phyloP scores from a whole-genome alignment of 37 sponge, comb jelly and placozoan species.

The Chondrilla cf. caribensis region DNA sequence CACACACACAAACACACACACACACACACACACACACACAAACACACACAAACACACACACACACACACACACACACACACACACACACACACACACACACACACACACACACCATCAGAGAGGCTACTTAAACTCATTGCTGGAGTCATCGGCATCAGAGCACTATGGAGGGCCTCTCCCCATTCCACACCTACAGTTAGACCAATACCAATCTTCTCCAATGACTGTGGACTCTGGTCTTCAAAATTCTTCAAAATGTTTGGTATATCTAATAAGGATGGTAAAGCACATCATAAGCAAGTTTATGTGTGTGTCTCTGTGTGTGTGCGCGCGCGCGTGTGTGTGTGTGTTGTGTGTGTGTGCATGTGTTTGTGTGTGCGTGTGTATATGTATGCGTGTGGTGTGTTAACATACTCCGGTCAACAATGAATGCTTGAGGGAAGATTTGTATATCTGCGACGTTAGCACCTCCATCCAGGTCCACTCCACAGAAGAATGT shows the following conservation, averaged over 20 bases:
- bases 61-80: not conserved
- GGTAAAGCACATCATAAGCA: not conserved
- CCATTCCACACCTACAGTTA: conserved; percentile 72
- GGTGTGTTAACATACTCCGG: conserved; percentile 2
- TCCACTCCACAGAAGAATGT: conserved; percentile 81
- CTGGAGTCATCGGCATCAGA: conserved; percentile 89
- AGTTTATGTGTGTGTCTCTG: no score
- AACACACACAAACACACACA: not conserved
- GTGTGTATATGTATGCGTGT: no score
- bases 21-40: not conserved
- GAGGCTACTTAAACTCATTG: conserved; percentile 67
- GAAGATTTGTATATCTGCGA: not conserved
- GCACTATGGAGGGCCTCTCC: conserved; percentile 84
- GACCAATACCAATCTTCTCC: conserved; percentile 78
- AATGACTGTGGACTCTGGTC: conserved; percentile 43
- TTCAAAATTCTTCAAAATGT: conserved; percentile 10
- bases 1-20: not conserved
- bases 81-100: not conserved
- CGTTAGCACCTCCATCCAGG: not conserved
- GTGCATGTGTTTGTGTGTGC: no score
- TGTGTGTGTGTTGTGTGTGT: not conserved
- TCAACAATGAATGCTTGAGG: not conserved
- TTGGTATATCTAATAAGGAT: not conserved
- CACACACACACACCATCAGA: conserved; percentile 52
- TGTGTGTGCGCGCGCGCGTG: no score